phyloP scores from a whole-genome alignment of 2,113 vertebrate genomes.

The Otus sunia region DNA sequence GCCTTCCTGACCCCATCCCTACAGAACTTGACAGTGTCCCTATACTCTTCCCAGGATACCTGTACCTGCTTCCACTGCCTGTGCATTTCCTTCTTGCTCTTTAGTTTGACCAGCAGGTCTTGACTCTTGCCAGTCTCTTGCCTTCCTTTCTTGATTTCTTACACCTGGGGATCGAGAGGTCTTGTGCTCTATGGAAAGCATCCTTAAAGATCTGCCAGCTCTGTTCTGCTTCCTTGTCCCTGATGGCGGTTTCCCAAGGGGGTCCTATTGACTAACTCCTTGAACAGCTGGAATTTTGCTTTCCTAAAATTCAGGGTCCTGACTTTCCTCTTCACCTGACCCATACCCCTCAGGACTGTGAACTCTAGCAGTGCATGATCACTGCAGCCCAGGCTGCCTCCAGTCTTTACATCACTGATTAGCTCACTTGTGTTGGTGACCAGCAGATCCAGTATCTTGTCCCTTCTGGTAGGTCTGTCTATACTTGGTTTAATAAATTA shows the following conservation, averaged over 20 bases:
- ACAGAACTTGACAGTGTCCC: background rate
- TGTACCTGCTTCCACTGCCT: background rate
- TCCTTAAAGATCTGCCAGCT: background rate
- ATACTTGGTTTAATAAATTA: background rate
- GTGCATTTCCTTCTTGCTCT: background rate
- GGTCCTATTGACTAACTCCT: background rate
- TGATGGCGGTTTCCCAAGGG: background rate
- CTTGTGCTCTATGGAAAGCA: background rate
- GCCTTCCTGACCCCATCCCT: background rate
- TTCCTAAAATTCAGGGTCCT: background rate
- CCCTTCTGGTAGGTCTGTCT: background rate
- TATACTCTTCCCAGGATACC: background rate
- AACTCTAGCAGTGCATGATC: too few relatives aligned
- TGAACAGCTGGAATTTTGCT: background rate
- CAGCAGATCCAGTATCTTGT: background rate
- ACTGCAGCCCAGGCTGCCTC: background rate
- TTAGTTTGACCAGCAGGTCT: background rate
- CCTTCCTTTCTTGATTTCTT: background rate
- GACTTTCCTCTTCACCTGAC: too few relatives aligned
- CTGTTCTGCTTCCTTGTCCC: background rate
- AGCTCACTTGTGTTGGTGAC: background rate
- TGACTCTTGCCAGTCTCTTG: background rate
- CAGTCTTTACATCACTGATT: background rate
- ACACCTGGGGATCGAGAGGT: background rate
- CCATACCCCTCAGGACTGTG: background rate